phyloP scores from a whole-genome alignment of 2,797 vertebrate species.

The Phrynocephalus forsythii region DNA sequence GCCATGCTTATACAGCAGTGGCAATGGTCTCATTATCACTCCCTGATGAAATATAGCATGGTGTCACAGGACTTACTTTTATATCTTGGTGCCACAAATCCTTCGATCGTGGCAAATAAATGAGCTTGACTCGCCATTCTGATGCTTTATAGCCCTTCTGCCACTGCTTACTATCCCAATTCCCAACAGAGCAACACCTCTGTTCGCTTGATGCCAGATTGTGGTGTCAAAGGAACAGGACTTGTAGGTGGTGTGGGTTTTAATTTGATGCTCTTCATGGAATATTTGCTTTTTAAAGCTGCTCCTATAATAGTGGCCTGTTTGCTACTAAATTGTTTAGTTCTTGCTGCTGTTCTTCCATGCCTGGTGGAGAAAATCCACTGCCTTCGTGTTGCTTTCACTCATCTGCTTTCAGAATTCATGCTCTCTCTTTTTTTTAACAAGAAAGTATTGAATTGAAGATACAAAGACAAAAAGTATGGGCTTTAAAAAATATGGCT shows the following conservation, averaged over 20 bases:
- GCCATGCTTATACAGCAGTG: neutral
- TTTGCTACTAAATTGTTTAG: slow-evolving; percentile 49
- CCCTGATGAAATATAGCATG: slow-evolving; percentile 2
- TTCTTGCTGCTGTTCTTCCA: neutral
- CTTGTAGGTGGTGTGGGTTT: neutral
- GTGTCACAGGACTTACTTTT: slow-evolving; percentile 1
- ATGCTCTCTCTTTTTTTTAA: rapidly evolving
- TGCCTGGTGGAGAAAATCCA: neutral
- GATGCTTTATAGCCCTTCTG: neutral
- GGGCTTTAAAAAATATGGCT: neutral
- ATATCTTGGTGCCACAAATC: neutral
- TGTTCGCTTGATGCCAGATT: slow-evolving; percentile 13
- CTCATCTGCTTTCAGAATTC: neutral
- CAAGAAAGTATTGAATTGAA: neutral
- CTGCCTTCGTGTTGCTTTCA: neutral
- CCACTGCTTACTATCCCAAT: slow-evolving; percentile 3
- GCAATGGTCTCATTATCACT: slow-evolving; percentile 1
- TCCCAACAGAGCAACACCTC: neutral
- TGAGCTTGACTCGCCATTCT: slow-evolving; percentile 4
- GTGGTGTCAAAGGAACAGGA: slow-evolving; percentile 1
- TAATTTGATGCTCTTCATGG: slow-evolving; percentile 16
- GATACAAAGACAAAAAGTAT: neutral
- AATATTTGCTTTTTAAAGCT: neutral
- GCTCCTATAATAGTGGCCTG: neutral
- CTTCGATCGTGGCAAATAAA: slow-evolving; percentile 28